Conservation (phyloP, 2,797 vertebrate genomes). For the Macrochelys suwanniensis region DNA sequence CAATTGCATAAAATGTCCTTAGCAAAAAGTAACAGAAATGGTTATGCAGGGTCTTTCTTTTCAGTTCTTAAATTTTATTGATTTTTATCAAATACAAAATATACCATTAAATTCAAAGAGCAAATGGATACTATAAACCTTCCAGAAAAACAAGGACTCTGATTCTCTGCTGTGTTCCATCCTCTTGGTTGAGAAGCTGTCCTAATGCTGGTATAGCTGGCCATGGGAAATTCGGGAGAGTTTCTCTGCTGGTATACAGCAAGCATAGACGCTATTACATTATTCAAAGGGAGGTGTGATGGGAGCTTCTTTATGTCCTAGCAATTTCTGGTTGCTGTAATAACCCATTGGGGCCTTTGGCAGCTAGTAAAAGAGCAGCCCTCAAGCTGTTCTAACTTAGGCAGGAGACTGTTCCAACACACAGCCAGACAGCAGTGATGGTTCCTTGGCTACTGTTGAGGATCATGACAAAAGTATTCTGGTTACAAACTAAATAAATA, state of each 20-base stretch:
- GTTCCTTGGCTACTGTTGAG: neutral
- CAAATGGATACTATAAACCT: slow-evolving; percentile 7
- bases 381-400: neutral
- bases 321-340: neutral
- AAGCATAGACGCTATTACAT: neutral
- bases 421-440: neutral
- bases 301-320: neutral
- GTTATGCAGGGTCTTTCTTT: slow-evolving; percentile 8
- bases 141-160: slow-evolving; percentile 6
- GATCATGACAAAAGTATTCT: neutral
- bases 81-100: slow-evolving; percentile 48
- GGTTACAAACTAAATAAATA: neutral
- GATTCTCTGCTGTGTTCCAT: slow-evolving; percentile 27
- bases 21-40: neutral
- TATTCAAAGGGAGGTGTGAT: neutral
- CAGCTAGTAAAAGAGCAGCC: neutral
- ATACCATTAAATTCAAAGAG: slow-evolving; percentile 21
- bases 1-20: slow-evolving; percentile 16
- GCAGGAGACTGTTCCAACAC: neutral
- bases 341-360: neutral
- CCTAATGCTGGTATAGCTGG: neutral
- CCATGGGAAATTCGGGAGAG: neutral
- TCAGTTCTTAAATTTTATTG: slow-evolving; percentile 43
- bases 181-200: neutral
- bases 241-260: neutral